Base-by-base conservation (phyloP, 2,797 vertebrate genomes). In the Tamandua tetradactyla region DNA sequence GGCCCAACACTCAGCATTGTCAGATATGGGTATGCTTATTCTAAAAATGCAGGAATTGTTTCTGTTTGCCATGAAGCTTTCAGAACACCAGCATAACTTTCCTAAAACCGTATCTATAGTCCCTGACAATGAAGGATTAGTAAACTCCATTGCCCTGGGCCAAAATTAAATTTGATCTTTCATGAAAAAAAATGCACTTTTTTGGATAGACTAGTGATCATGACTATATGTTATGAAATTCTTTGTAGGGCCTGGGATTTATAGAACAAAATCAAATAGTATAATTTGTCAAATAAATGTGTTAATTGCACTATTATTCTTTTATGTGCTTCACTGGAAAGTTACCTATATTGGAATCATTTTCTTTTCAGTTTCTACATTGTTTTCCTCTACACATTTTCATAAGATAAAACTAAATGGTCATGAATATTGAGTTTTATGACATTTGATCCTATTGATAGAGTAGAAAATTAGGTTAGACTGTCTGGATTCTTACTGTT, bases 381-480 rank as follows among this genome's bases (percentile, higher is more conserved):
- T 88, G 35, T 55, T 92, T 92, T 95, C 10, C 23, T 64, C 15
- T 76, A 57, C 5, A 74, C 0, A 2, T 92, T 96, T 93, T 89
- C 25, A 86, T 85, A 82, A 85, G 87, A 87, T 82, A 71, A 90
- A 94, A 76, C 32, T 10, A 93, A 93, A 89, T 87, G 20, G 72
- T 17, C 27, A 40, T 55, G 32, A 88, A 84, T 87, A 86, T n/a
- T 89, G 47, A 93, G 82, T 85, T 95, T 93, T 90, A 30, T 93
- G 87, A 52, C 0, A 0, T 92, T n/a, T 89, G 49, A n/a, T 94
- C 61, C 82, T 76, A 84, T 52, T 89, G 49, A 91, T 62, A 72
- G 1, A 42, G 30, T 47, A 72, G 37, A 93, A 93, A 96, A 92
- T 96, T 90, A 95, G 27, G n/a, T 94, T 91, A 89, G 11, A 49